Evolutionary conservation across 2,797 vertebrate species (phyloP).

Genomic region (Eulemur mongoz): DNA sequence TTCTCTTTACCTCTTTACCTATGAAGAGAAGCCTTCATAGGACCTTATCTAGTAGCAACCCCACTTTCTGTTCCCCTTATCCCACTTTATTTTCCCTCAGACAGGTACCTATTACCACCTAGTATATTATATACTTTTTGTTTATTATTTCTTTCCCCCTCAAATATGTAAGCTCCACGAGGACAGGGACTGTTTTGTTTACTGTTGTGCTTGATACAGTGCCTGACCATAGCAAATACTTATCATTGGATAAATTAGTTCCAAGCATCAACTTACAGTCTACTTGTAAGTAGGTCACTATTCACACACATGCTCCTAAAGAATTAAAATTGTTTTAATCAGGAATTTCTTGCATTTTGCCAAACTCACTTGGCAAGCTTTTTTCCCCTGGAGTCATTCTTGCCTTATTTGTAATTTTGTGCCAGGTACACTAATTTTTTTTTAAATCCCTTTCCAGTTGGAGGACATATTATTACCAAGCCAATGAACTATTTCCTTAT

Average conservation of each 20-base stretch:
- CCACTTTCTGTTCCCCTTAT: background rate
- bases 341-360: conserved; percentile 61
- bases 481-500: conserved; percentile 33
- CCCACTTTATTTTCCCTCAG: background rate
- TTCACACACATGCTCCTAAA: conserved; percentile 23
- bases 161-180: background rate
- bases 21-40: background rate
- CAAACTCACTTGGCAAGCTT: conserved; percentile 64
- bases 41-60: background rate
- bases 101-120: background rate
- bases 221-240: background rate
- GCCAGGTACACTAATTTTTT: conserved; percentile 27
- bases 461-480: conserved; percentile 42
- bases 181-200: background rate
- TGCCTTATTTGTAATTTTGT: conserved; percentile 55
- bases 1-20: background rate
- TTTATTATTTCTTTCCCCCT: background rate
- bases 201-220: background rate
- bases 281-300: conserved; percentile 61
- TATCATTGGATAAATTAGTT: conserved; percentile 36
- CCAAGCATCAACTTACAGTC: background rate
- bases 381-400: conserved; percentile 23
- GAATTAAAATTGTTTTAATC: conserved; percentile 64
- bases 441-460: conserved; percentile 24
- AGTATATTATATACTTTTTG: background rate